These are phyloP conservation scores for Zeugodacus cucurbitae DNA, from an alignment of 1,140 invertebrate genomes.

Conservation along the genomic window DNA sequence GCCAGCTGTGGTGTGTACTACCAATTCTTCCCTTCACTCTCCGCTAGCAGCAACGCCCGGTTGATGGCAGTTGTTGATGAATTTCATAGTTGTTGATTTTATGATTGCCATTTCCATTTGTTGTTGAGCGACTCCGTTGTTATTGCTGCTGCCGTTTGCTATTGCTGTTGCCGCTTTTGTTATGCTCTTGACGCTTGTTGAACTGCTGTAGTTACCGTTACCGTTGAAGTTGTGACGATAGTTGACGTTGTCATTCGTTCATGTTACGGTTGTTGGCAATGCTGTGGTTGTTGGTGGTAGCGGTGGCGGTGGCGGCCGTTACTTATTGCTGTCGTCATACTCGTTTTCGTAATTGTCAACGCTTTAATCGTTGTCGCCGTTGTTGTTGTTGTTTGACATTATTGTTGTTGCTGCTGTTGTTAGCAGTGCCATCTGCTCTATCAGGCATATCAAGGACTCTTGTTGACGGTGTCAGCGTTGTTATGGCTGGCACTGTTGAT, in stretches of 20 bases:
- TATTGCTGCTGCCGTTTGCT: conserved; percentile 11
- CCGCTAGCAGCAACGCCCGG: too few species aligned
- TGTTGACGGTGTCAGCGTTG: not conserved
- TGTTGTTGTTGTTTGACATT: not conserved
- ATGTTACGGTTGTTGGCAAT: conserved; percentile 17
- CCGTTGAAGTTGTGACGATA: conserved; percentile 16
- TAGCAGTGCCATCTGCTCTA: not conserved
- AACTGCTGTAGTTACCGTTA: conserved; percentile 46
- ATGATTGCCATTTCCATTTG: conserved; percentile 57
- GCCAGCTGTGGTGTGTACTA: conserved; percentile 13
- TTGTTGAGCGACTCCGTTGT: conserved; percentile 40
- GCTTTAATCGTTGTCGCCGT: not conserved
- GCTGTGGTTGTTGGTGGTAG: not conserved
- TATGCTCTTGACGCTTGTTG: conserved; percentile 56
- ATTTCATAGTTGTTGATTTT: conserved; percentile 66
- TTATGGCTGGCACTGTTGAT: not conserved
- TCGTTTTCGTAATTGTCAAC: conserved; percentile 39
- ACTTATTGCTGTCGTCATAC: conserved; percentile 54
- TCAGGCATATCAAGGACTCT: conserved; percentile 11
- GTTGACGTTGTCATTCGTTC: conserved; percentile 23
- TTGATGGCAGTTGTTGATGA: conserved; percentile 52
- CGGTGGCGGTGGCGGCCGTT: conserved; percentile 11
- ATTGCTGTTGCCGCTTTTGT: conserved; percentile 23
- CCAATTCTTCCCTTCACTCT: too few species aligned
- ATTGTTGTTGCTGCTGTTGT: too few species aligned